These are phyloP conservation scores for Drosophila ochracea DNA, from an alignment of 2,888 invertebrate species.

Conservation along the genomic window DNA sequence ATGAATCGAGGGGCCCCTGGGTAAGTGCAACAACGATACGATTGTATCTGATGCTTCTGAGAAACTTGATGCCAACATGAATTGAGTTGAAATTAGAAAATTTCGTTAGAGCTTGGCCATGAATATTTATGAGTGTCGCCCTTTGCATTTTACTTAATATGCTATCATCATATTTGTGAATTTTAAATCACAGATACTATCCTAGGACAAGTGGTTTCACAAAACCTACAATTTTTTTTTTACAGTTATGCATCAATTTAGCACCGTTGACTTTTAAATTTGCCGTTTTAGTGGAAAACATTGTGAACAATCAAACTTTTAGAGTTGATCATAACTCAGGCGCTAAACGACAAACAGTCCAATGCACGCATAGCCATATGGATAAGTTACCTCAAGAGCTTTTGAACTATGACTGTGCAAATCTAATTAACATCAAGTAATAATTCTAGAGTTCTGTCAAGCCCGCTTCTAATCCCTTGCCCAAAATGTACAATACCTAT, in stretches of 20 bases:
- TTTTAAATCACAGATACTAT: not conserved
- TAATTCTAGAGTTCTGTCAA: not conserved
- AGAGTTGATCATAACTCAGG: no score
- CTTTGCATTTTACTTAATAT: not conserved
- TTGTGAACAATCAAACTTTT: not conserved
- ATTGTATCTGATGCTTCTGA: conserved; percentile 1
- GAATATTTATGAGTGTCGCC: conserved; percentile 29
- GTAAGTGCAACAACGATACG: not conserved
- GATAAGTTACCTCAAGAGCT: not conserved
- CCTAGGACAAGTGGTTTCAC: not conserved
- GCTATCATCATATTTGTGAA: not conserved
- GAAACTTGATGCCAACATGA: conserved; percentile 1
- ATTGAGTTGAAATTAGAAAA: conserved; percentile 28
- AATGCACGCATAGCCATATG: not conserved
- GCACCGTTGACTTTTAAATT: not conserved
- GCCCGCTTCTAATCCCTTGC: not conserved
- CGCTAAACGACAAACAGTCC: not conserved
- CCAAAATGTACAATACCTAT: not conserved
- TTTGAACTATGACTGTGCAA: not conserved
- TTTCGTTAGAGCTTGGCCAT: conserved; percentile 16
- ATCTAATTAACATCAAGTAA: not conserved
- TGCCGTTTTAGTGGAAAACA: not conserved
- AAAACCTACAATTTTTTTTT: not conserved
- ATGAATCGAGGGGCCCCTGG: conserved; percentile 34
- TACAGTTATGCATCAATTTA: not conserved